Conservation (phyloP, 2,888 invertebrate species). For the Stictocephala bisonia region DNA sequence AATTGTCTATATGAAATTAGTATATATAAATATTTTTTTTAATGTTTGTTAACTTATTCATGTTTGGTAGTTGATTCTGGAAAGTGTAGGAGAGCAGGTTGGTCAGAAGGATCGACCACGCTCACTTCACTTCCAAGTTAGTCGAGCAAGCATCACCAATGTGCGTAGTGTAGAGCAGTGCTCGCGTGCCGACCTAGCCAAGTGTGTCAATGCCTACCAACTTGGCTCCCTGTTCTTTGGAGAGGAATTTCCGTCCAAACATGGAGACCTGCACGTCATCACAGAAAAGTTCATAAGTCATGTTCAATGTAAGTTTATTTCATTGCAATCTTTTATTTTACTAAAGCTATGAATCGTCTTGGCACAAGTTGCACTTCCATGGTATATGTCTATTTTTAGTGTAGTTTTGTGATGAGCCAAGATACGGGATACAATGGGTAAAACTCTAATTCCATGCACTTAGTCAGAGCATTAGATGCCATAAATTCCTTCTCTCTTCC, state of each 20-base stretch:
- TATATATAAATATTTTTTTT: no score
- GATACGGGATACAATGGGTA: no score
- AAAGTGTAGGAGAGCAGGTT: constrained; percentile 79
- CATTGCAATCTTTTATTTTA: no score
- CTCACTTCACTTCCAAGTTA: constrained; percentile 85
- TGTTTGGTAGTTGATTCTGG: constrained; percentile 75
- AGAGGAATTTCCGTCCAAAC: constrained; percentile 80
- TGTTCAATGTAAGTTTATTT: constrained; percentile 66
- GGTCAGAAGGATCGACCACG: constrained; percentile 89
- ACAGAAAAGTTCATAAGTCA: constrained; percentile 86
- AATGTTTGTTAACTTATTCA: no score
- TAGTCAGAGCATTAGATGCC: no score
- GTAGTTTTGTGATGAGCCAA: no score
- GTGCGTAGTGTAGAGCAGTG: constrained; percentile 72
- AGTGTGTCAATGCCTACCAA: constrained; percentile 81
- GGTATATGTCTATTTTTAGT: no score
- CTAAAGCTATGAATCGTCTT: no score
- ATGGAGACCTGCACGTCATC: constrained; percentile 79
- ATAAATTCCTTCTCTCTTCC: no score
- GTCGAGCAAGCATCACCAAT: constrained; percentile 76
- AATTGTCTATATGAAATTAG: no score
- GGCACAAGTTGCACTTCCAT: no score
- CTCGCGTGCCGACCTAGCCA: constrained; percentile 83
- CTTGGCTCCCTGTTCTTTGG: constrained; percentile 79
- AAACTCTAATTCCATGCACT: no score